Conservation (phyloP, 2,113 vertebrate species). For the Brachyistius frenatus region DNA sequence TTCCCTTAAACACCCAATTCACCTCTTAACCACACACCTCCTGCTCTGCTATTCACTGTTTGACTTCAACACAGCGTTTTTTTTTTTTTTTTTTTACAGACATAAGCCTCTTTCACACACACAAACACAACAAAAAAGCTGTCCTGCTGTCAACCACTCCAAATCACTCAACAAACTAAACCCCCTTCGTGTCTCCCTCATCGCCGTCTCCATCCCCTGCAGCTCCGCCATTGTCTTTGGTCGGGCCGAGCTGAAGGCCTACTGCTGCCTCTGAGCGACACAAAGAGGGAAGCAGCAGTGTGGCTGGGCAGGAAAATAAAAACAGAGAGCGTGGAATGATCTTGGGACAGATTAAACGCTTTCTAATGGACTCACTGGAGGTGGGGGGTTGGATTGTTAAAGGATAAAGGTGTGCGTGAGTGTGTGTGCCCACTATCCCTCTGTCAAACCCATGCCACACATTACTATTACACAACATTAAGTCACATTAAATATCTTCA, state of each 20-base stretch:
- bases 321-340: conserved; percentile 20
- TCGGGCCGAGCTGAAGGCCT: conserved; percentile 25
- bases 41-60: conserved; percentile 41
- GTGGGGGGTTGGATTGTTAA: conserved; percentile 34
- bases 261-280: conserved; percentile 43
- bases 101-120: conserved; percentile 43
- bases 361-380: conserved; percentile 54
- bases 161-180: conserved; percentile 52
- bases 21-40: conserved; percentile 30
- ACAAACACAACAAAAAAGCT: conserved; percentile 42
- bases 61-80: conserved; percentile 39
- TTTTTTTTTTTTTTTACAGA: conserved; percentile 19
- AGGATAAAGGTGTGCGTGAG: conserved; percentile 27
- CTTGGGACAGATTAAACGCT: conserved; percentile 47
- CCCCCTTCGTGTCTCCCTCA: background rate
- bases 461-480: background rate
- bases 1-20: conserved; percentile 9
- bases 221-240: conserved; percentile 64
- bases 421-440: background rate
- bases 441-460: background rate
- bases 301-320: conserved; percentile 34
- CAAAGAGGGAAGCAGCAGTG: conserved; percentile 37
- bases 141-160: conserved; percentile 54
- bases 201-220: conserved; percentile 66
- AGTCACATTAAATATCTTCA: background rate